Conservation (phyloP, 2,113 vertebrate genomes). For the Cercopithecus mona region DNA sequence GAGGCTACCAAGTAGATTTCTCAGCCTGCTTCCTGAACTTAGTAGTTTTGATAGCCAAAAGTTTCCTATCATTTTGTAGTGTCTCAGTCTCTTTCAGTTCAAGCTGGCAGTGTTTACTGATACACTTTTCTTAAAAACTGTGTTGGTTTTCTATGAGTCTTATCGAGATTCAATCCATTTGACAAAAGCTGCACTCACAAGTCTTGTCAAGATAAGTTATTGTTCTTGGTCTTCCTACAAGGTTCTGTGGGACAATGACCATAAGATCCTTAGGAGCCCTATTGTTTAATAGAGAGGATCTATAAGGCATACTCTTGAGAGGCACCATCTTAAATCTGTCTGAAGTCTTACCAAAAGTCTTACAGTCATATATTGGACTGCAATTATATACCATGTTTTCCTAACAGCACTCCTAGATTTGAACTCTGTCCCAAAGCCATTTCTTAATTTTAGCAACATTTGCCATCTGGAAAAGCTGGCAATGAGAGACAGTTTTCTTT, state of each 20-base stretch:
- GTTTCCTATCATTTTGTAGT: not conserved
- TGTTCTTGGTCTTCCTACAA: not conserved
- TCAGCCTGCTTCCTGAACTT: not conserved
- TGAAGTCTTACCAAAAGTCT: not conserved
- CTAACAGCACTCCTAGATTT: not conserved
- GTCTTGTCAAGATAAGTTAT: not conserved
- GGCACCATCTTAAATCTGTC: not conserved
- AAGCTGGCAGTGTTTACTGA: not conserved
- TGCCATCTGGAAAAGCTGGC: not conserved
- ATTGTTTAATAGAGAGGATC: not conserved
- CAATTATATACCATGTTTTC: not conserved
- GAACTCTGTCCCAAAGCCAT: not conserved
- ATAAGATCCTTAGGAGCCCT: not conserved
- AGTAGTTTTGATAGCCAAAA: not conserved
- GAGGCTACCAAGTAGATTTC: not conserved
- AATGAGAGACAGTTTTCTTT: not conserved
- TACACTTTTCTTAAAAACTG: not conserved
- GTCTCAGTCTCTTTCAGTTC: not conserved
- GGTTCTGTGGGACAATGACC: not conserved
- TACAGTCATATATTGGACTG: not conserved
- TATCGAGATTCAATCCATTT: not conserved
- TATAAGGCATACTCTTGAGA: not conserved
- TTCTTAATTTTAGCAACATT: slow-evolving; percentile 24
- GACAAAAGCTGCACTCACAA: not conserved
- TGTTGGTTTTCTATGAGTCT: not conserved